These are phyloP conservation scores for Cephus nigrinus DNA, from an alignment of 2,888 invertebrate species.

Conservation along the genomic window DNA sequence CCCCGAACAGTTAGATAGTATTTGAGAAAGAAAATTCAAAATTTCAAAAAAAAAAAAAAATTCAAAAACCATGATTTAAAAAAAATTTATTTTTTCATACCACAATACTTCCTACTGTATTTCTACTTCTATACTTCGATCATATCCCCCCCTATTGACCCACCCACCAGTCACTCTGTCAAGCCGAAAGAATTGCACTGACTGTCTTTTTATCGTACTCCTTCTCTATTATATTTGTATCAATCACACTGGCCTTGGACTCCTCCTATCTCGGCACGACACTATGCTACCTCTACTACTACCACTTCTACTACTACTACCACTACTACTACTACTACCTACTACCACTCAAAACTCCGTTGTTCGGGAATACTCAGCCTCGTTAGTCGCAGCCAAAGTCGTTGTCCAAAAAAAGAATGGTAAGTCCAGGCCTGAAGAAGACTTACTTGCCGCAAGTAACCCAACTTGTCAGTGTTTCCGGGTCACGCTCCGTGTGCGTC, in stretches of 20 bases:
- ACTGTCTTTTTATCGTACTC: conserved; percentile 66
- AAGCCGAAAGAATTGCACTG: conserved; percentile 52
- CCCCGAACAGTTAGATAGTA: too few species aligned
- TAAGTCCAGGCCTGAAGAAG: conserved; percentile 65
- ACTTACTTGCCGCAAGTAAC: conserved; percentile 61
- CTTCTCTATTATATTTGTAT: conserved; percentile 67
- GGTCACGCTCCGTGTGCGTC: conserved; percentile 4
- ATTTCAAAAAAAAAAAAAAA: too few species aligned
- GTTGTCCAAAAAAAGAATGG: conserved; percentile 68
- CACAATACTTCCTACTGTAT: too few species aligned
- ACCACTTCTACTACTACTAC: conserved; percentile 48
- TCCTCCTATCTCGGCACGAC: conserved; percentile 66
- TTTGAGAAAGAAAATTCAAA: too few species aligned
- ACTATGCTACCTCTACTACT: conserved; percentile 59
- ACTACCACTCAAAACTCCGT: conserved; percentile 64
- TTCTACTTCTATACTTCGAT: too few species aligned
- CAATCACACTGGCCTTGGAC: conserved; percentile 67
- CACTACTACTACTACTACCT: conserved; percentile 42
- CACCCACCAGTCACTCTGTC: conserved; percentile 9
- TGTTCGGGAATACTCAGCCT: conserved; percentile 62
- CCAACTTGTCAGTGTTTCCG: conserved; percentile 14
- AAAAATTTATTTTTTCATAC: too few species aligned
- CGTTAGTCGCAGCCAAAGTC: conserved; percentile 68
- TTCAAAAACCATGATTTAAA: too few species aligned
- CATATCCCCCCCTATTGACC: not conserved